A percentile compares a stretch with the other conserved stretches of the same genome.
These are phyloP conservation scores for Dinomys branickii DNA, from an alignment of 2,113 vertebrate species.

Conservation along the genomic window DNA sequence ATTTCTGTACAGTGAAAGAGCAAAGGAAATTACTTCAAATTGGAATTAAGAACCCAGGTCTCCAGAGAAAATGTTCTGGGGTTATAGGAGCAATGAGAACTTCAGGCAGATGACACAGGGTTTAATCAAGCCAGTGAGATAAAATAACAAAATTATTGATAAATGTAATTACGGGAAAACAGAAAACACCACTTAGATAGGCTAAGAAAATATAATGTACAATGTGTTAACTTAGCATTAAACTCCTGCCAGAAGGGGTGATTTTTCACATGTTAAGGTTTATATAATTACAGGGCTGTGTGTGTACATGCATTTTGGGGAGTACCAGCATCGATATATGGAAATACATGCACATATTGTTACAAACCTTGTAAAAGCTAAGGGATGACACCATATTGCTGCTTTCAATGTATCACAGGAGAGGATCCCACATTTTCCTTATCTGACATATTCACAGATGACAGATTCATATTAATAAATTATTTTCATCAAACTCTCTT, in stretches of 20 bases:
- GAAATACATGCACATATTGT: not conserved
- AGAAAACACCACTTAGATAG: not conserved
- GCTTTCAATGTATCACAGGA: not conserved
- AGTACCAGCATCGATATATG: not conserved
- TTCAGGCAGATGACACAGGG: too few species aligned
- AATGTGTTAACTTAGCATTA: too few species aligned
- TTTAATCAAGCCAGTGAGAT: not conserved
- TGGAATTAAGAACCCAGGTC: not conserved
- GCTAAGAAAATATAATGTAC: too few species aligned
- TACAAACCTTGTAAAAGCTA: not conserved
- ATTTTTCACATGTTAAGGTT: too few species aligned
- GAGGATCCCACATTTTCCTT: too few species aligned
- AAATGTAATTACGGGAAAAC: not conserved
- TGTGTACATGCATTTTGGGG: fast-evolving
- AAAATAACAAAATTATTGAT: not conserved
- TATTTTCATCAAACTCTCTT: not conserved
- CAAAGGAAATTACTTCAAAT: not conserved
- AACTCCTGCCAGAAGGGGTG: too few species aligned
- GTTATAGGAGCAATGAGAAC: not conserved
- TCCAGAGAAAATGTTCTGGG: not conserved
- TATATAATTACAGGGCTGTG: fast-evolving
- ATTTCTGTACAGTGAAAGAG: not conserved
- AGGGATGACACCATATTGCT: not conserved
- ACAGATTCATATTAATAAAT: too few species aligned
- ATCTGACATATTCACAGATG: not conserved